Base-by-base conservation (phyloP, 2,888 invertebrate species). In the Drosophila demipolita region DNA sequence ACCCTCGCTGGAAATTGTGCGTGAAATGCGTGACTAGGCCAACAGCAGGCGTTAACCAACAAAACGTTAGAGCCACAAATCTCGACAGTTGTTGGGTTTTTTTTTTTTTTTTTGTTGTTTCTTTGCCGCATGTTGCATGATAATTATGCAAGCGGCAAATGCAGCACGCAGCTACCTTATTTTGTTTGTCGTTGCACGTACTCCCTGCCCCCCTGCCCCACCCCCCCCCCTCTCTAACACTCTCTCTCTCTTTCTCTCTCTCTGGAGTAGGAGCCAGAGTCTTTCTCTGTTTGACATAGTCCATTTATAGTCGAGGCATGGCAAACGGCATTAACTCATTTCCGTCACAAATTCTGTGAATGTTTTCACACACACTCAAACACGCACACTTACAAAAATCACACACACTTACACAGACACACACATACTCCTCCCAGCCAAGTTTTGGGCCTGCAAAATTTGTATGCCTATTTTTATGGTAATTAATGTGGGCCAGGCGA, bases 341-440 rank as follows among this genome's bases (percentile, higher is more conserved):
- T 85, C 84, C 84, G 84, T 87, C 84, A 87, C 84, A 89, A 77
- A 85, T 85, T 85, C 88, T 87, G 82, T 75, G 89, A 87, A 82
- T 84, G 84, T 66, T 59, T 49, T 20, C 52, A 38, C 57, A 36
- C 49, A 36, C 66, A 32, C 60, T 23, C 62, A 42, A 6, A 42
- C 20, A 7, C 40, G 9, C 40, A 40, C 40, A 40, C 40, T 8
- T 32, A 7, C 23, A 35, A 36, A 6, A 40, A n/a, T 52, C 59
- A 1, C 42, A 59, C 32, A 26, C 26, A 15, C 35, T n/a, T n/a
- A n/a, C 59, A 1, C 42, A 59, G 23, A 26, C 26, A 11, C 40
- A 38, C 33, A 17, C 59, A 15, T 49, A 61, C 23, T 29, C 40
- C 45, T 42, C 50, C 36, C 29, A 29, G 62, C 52, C 45, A 45